These are phyloP conservation scores for Cremastobaeus sp. DNA, from an alignment of 2,888 invertebrate genomes.

Conservation along the genomic window DNA sequence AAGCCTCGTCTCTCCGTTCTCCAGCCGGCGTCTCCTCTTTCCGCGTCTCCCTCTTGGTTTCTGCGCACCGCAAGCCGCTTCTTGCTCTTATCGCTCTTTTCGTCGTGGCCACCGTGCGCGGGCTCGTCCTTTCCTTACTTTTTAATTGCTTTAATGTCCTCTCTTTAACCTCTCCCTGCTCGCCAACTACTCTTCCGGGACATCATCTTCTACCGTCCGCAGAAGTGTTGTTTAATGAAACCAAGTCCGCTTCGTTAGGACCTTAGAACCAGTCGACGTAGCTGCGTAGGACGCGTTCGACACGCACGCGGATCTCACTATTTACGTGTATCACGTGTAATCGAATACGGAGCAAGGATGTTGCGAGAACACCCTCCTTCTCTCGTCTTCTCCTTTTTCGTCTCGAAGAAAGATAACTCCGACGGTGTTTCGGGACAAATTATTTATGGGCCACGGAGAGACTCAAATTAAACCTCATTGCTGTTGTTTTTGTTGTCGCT, in stretches of 20 bases:
- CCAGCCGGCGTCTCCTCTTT: constrained; percentile 57
- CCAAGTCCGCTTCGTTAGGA: constrained; percentile 71
- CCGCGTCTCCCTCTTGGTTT: constrained; percentile 50
- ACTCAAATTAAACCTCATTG: constrained; percentile 31
- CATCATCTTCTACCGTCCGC: constrained; percentile 13
- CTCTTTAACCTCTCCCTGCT: constrained; percentile 39
- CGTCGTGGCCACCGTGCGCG: constrained; percentile 42
- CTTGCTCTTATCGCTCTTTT: constrained; percentile 52
- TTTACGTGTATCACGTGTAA: constrained; percentile 50
- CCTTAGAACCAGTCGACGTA: constrained; percentile 64
- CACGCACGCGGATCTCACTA: constrained; percentile 45
- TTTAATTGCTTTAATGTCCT: constrained; percentile 69
- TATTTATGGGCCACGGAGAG: constrained; percentile 33
- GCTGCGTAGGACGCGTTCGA: constrained; percentile 56
- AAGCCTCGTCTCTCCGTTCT: constrained; percentile 58
- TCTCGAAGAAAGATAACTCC: constrained; percentile 22
- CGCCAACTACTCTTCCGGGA: constrained; percentile 29
- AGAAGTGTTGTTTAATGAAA: constrained; percentile 57
- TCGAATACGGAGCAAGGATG: constrained; percentile 48
- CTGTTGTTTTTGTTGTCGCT: constrained; percentile 8
- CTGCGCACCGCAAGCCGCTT: constrained; percentile 22
- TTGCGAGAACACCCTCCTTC: constrained; percentile 8
- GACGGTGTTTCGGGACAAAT: constrained; percentile 36
- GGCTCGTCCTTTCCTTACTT: constrained; percentile 65
- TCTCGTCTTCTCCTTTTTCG: constrained; percentile 2